phyloP scores from a whole-genome alignment of 2,113 vertebrate species.

The Gavialis gangeticus region DNA sequence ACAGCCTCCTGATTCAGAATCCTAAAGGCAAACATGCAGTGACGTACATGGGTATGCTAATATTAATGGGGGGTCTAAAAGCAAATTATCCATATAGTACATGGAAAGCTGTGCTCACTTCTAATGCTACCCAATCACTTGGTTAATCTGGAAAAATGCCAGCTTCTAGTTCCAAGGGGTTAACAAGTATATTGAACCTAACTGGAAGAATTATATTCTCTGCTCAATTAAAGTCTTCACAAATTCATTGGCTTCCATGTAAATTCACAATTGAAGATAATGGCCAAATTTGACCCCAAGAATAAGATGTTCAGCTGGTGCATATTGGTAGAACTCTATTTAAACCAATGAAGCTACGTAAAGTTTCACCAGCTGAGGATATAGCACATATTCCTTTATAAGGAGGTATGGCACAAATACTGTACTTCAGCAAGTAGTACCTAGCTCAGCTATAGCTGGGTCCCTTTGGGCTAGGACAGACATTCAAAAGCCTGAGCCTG shows the following conservation, averaged over 20 bases:
- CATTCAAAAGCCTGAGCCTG: too few relatives aligned
- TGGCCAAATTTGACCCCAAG: background rate
- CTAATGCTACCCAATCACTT: background rate
- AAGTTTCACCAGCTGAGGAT: background rate
- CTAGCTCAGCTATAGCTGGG: slow-evolving; percentile 29
- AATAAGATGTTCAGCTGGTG: background rate
- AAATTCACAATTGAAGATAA: background rate
- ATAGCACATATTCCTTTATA: background rate
- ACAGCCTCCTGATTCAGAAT: background rate
- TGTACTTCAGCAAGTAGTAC: slow-evolving; percentile 17
- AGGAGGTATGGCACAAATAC: background rate
- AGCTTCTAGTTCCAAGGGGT: background rate
- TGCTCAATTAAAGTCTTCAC: background rate
- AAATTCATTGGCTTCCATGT: background rate
- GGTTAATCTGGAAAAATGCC: background rate
- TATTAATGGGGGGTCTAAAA: background rate
- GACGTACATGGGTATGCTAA: background rate
- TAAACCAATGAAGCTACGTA: background rate
- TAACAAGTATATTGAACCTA: slow-evolving; percentile 10
- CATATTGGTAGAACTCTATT: slow-evolving; percentile 26
- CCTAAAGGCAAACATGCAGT: background rate
- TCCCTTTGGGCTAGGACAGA: background rate
- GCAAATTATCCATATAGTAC: background rate
- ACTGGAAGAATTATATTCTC: background rate
- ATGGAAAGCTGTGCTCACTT: background rate